Conservation (phyloP, 2,113 vertebrate genomes). For the Forbesichthys papilliferus region DNA sequence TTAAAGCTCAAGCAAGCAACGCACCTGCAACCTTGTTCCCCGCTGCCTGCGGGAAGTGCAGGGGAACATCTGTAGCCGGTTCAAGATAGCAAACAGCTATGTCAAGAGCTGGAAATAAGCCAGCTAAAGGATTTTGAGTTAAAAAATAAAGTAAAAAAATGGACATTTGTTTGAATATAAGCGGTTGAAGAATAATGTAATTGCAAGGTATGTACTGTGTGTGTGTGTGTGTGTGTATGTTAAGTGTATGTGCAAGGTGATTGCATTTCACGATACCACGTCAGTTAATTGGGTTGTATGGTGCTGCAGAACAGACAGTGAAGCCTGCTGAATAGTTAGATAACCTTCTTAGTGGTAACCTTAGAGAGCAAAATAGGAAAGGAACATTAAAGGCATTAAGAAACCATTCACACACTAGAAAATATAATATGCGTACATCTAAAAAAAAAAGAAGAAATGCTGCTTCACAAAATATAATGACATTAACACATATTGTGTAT, state of each 20-base stretch:
- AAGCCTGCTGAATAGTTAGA: too few relatives aligned
- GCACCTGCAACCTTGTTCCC: slow-evolving; percentile 40
- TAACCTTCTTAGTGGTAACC: too few relatives aligned
- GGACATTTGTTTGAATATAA: neutral
- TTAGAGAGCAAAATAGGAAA: too few relatives aligned
- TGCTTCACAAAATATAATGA: neutral
- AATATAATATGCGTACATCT: neutral
- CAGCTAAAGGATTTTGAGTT: too few relatives aligned
- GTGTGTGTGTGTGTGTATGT: neutral
- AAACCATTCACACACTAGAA: too few relatives aligned
- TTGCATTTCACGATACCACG: neutral
- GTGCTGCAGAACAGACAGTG: too few relatives aligned
- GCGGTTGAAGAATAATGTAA: too few relatives aligned
- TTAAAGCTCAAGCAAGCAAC: slow-evolving; percentile 39
- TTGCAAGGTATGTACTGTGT: neutral
- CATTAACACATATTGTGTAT: neutral
- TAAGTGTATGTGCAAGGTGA: neutral
- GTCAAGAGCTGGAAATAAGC: too few relatives aligned
- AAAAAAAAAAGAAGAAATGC: neutral
- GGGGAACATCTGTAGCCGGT: slow-evolving; percentile 30
- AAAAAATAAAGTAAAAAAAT: neutral
- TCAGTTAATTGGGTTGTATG: too few relatives aligned
- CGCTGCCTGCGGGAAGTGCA: slow-evolving; percentile 27
- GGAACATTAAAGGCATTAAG: too few relatives aligned
- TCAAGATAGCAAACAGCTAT: slow-evolving; percentile 4